Percentiles rank a stretch among this genome's conserved stretches.
Conservation (phyloP, 2,797 vertebrate genomes). For the Pterois miles region DNA sequence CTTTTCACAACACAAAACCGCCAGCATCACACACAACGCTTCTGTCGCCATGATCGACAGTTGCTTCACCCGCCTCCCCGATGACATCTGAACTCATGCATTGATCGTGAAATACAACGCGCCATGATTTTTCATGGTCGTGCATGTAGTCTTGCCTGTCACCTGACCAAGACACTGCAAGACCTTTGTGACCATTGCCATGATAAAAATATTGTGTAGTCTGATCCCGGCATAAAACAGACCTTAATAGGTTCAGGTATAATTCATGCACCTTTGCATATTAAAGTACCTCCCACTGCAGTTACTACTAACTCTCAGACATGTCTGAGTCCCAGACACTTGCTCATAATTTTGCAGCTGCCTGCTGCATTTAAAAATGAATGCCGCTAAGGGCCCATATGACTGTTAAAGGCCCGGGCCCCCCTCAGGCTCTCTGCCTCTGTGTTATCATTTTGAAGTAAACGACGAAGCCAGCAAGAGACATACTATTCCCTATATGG, state of each 20-base stretch:
- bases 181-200: too few species aligned
- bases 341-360: constrained; percentile 5
- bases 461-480: constrained; percentile 81
- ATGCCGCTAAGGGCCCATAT: constrained; percentile 34
- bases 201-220: too few species aligned
- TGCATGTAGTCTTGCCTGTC: too few species aligned
- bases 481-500: constrained; percentile 97
- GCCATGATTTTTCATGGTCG: too few species aligned
- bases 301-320: not conserved
- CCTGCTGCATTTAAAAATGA: constrained; percentile 47
- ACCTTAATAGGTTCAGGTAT: not conserved
- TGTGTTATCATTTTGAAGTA: constrained; percentile 87
- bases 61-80: too few species aligned
- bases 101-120: too few species aligned
- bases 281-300: constrained; percentile 4
- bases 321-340: constrained; percentile 12
- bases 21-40: too few species aligned
- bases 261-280: not conserved
- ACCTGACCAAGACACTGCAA: too few species aligned
- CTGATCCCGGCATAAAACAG: too few species aligned
- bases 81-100: too few species aligned
- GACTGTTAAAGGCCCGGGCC: constrained; percentile 54
- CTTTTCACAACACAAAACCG: too few species aligned
- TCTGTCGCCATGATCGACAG: too few species aligned
- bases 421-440: constrained; percentile 66